Conservation (phyloP, 2,113 vertebrate species). For the Halcyon malimbica region DNA sequence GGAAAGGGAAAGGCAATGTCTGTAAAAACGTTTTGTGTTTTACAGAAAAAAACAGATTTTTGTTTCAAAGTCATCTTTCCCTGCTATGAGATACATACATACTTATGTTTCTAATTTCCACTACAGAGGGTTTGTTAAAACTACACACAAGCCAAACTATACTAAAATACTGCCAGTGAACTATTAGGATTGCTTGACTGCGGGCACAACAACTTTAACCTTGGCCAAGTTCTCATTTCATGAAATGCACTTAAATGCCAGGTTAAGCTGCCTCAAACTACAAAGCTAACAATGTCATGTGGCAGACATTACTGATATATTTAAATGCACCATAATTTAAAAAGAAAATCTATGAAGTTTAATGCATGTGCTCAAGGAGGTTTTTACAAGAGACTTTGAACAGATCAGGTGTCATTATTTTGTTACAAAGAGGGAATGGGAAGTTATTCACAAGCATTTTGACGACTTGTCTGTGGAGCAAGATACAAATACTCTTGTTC, state of each 20-base stretch:
- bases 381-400: background rate
- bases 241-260: background rate
- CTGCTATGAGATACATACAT: background rate
- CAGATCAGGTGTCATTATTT: background rate
- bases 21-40: background rate
- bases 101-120: slow-evolving; percentile 30
- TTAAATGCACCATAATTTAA: background rate
- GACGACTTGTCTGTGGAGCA: background rate
- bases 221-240: background rate
- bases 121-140: slow-evolving; percentile 10
- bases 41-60: slow-evolving; percentile 1
- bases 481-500: background rate
- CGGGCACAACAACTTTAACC: background rate
- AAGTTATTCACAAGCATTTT: background rate
- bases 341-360: background rate
- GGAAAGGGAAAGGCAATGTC: background rate
- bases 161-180: slow-evolving; percentile 5
- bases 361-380: background rate
- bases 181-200: background rate
- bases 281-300: background rate
- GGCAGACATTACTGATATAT: background rate
- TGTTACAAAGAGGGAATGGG: background rate
- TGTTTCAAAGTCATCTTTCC: background rate
- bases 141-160: background rate
- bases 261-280: background rate